Conservation (phyloP, 2,797 vertebrate genomes). For the Eulemur coronatus region DNA sequence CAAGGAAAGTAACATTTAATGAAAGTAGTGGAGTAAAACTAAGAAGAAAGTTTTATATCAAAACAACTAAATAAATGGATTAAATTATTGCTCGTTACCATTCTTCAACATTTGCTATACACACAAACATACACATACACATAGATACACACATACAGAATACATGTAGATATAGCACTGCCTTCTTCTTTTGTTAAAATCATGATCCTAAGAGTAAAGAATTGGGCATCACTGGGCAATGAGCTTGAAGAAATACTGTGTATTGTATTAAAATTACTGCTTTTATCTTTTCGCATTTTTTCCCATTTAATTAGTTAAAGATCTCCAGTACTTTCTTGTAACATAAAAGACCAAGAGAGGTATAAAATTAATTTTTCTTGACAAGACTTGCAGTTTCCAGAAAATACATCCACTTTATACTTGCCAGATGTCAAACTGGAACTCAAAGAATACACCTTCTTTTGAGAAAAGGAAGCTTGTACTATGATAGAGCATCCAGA, state of each 20-base stretch:
- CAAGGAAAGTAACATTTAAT: background rate
- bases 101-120: background rate
- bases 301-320: background rate
- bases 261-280: background rate
- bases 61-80: background rate
- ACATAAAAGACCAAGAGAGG: background rate
- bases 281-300: background rate
- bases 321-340: background rate
- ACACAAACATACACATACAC: background rate
- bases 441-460: background rate
- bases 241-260: background rate
- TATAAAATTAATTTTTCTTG: background rate
- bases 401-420: background rate
- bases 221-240: background rate
- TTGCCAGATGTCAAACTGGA: background rate
- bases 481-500: background rate
- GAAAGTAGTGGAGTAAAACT: background rate
- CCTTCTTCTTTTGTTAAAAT: background rate
- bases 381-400: background rate
- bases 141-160: background rate
- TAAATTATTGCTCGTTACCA: background rate
- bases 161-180: background rate
- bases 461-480: background rate
- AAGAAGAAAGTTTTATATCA: background rate
- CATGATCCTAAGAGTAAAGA: background rate